These are phyloP conservation scores for Eristalis arbustorum DNA, from an alignment of 2,888 invertebrate genomes.

Conservation along the genomic window DNA sequence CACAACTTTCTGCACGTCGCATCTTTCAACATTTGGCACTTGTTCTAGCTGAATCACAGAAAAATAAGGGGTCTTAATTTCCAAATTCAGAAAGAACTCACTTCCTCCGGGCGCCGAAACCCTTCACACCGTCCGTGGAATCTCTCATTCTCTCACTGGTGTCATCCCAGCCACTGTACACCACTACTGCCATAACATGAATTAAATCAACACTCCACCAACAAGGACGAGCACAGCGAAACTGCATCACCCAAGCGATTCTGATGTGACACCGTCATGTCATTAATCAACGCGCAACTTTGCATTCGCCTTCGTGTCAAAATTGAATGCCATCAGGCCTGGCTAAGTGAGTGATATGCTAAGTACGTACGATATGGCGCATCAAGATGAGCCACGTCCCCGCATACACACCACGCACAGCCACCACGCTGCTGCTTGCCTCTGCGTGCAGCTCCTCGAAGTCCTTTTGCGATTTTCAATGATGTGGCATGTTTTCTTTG, in stretches of 20 bases:
- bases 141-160: neutral
- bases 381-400: neutral
- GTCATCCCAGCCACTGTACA: neutral
- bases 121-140: neutral
- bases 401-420: neutral
- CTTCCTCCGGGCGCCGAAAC: neutral
- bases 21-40: too few species aligned
- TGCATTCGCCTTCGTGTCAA: slow-evolving; percentile 18
- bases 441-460: neutral
- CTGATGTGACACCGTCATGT: slow-evolving; percentile 40
- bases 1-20: too few species aligned
- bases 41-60: too few species aligned
- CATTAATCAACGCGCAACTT: slow-evolving; percentile 52
- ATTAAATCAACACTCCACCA: neutral
- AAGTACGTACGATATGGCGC: neutral
- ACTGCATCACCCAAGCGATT: slow-evolving; percentile 11
- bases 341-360: slow-evolving; percentile 43
- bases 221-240: neutral
- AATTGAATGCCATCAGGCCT: slow-evolving; percentile 45
- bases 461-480: slow-evolving; percentile 20
- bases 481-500: slow-evolving; percentile 36
- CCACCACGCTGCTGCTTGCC: neutral
- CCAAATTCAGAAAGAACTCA: too few species aligned
- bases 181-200: neutral
- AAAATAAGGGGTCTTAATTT: too few species aligned